phyloP scores from a whole-genome alignment of 2,888 invertebrate genomes.

The Pammene aurita region DNA sequence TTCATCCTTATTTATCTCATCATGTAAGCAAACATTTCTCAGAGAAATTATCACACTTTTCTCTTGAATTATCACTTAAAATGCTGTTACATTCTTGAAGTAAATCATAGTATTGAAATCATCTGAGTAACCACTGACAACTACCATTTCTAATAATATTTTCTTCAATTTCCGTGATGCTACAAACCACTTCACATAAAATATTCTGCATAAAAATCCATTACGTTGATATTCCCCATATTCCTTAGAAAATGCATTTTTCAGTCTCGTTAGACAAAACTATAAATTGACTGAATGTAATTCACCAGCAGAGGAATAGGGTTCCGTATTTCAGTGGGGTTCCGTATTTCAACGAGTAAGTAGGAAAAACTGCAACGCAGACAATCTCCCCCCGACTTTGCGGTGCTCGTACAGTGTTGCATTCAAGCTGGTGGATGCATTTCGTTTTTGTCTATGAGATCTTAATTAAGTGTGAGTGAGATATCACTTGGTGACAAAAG shows the following conservation, averaged over 20 bases:
- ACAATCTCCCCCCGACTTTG: slow-evolving; percentile 33
- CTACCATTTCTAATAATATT: too few species aligned
- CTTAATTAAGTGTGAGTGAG: slow-evolving; percentile 10
- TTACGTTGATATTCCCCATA: slow-evolving; percentile 19
- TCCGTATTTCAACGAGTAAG: slow-evolving; percentile 20
- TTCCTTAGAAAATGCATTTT: slow-evolving; percentile 23
- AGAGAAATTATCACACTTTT: too few species aligned
- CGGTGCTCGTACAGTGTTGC: slow-evolving; percentile 36
- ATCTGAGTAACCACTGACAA: too few species aligned
- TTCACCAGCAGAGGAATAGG: slow-evolving; percentile 34
- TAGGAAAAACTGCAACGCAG: slow-evolving; percentile 38
- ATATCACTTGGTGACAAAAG: slow-evolving; percentile 3
- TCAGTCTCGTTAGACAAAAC: slow-evolving; percentile 34
- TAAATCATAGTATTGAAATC: too few species aligned
- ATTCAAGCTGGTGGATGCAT: slow-evolving; percentile 10
- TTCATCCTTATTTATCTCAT: too few species aligned
- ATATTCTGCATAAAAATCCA: slow-evolving; percentile 2
- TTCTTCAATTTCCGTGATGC: slow-evolving; percentile 1
- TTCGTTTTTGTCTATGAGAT: slow-evolving; percentile 16
- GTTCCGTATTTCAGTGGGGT: slow-evolving; percentile 23
- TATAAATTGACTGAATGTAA: slow-evolving; percentile 41
- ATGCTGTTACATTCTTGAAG: too few species aligned
- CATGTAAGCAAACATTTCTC: too few species aligned
- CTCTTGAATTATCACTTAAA: too few species aligned
- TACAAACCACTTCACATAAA: background rate